phyloP scores from a whole-genome alignment of 2,113 vertebrate species.

The Dryoscopus gambensis region DNA sequence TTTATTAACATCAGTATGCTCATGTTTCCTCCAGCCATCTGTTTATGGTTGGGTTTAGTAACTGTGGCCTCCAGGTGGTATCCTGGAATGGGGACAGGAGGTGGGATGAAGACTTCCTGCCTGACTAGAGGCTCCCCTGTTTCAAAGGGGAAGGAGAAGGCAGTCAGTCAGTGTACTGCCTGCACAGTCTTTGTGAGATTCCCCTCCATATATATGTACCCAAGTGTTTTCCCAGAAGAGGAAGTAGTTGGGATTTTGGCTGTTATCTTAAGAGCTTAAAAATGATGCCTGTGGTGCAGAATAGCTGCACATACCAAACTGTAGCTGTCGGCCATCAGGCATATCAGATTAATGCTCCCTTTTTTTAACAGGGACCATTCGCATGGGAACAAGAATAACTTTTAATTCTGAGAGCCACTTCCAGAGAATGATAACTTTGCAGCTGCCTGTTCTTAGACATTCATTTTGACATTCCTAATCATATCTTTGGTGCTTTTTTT shows the following conservation, averaged over 20 bases:
- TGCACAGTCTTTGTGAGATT: background rate
- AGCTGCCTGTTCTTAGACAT: background rate
- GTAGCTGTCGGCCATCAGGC: background rate
- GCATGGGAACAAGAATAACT: background rate
- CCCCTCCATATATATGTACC: rapidly evolving
- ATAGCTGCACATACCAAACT: background rate
- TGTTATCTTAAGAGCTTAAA: background rate
- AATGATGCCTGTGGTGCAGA: background rate
- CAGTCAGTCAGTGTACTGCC: background rate
- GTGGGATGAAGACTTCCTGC: background rate
- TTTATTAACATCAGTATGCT: background rate
- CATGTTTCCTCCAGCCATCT: background rate
- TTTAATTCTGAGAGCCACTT: background rate
- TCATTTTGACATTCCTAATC: background rate
- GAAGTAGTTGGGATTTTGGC: background rate
- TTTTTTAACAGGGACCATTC: background rate
- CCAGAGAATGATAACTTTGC: background rate
- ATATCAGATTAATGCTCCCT: background rate
- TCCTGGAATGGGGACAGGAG: background rate
- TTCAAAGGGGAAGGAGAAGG: background rate
- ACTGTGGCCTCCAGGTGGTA: background rate
- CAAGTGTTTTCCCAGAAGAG: background rate
- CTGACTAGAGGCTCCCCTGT: background rate
- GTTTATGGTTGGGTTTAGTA: background rate
- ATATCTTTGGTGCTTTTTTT: background rate